Base-by-base conservation (phyloP, 2,888 invertebrate species). In the Dynastes hyllus region DNA sequence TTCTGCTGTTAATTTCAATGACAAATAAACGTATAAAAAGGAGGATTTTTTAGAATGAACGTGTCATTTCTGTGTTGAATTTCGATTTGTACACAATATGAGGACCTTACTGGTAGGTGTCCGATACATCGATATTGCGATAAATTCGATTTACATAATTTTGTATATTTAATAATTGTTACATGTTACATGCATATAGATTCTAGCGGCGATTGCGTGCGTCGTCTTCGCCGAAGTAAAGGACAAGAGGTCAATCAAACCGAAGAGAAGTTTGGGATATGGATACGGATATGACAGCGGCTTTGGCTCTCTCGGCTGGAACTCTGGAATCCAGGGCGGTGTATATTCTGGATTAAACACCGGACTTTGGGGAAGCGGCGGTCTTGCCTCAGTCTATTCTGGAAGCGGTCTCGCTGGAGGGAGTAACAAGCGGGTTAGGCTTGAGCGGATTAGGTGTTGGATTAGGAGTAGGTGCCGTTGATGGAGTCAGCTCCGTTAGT, bases 61-160 rank as follows among this genome's bases (percentile, higher is more conserved):
- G 76, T 76, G 76, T 70, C 79, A 79, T 69, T 79, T 76, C 70
- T 78, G 78, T 66, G 71, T 55, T 40, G 73, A 63, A 58, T 79
- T 63, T 70, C 67, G 65, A 51, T 69, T 55, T 61, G 63, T 51
- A 76, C 63, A 70, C 79, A 76, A 79, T 63, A 79, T 79, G 79
- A 79, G 71, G 70, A 76, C 76, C 58, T 79, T 76, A 40, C 58
- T 79, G 79, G 79, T 79, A 71, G 61, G 79, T 77, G 67, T 45
- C 58, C 55, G 29, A 32, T 29, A 61, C 11, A 27, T 50, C 29
- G 13, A 51, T 69, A 61, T 61, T 61, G 9, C 22, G 40, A 51
- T 67, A 76, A 70, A 45, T 51, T 63, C 13, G 13, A 61, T 53
- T 45, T 29, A 61, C 61, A 79, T 58, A 76, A 37, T 50, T 61